phyloP scores from a whole-genome alignment of 2,113 vertebrate species.

The Tetrao urogallus region DNA sequence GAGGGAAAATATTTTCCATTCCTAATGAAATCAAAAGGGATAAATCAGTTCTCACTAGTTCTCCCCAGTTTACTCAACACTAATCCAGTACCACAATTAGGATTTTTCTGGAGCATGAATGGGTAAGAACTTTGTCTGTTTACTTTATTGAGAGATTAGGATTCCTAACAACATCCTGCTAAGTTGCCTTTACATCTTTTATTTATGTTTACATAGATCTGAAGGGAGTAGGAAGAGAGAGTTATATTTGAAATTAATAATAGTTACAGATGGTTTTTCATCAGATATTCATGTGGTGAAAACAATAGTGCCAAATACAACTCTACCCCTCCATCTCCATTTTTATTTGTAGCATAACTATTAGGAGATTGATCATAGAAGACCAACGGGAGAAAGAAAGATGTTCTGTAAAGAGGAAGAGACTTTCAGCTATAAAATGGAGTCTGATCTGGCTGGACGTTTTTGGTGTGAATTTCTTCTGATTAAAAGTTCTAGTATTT shows the following conservation, averaged over 20 bases:
- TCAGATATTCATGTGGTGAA: too few relatives aligned
- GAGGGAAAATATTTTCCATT: background rate
- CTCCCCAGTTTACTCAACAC: background rate
- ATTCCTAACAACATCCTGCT: background rate
- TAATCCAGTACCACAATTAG: background rate
- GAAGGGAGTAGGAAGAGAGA: background rate
- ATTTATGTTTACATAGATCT: fast-evolving
- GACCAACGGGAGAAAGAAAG: background rate
- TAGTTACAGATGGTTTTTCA: too few relatives aligned
- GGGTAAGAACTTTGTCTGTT: background rate
- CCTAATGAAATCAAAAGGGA: background rate
- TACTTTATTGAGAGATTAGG: background rate
- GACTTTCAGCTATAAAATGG: background rate
- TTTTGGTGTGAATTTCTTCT: background rate
- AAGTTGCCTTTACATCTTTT: background rate
- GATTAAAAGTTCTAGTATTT: too few relatives aligned
- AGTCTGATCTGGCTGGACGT: background rate
- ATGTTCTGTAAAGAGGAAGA: background rate
- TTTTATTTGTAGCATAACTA: background rate
- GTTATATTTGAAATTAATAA: too few relatives aligned
- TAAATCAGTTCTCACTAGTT: background rate
- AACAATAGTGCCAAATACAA: too few relatives aligned
- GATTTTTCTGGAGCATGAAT: background rate
- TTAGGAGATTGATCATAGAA: background rate
- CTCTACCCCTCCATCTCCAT: background rate